Conservation (phyloP, 2,888 invertebrate species). For the Xiphydria camelus region DNA sequence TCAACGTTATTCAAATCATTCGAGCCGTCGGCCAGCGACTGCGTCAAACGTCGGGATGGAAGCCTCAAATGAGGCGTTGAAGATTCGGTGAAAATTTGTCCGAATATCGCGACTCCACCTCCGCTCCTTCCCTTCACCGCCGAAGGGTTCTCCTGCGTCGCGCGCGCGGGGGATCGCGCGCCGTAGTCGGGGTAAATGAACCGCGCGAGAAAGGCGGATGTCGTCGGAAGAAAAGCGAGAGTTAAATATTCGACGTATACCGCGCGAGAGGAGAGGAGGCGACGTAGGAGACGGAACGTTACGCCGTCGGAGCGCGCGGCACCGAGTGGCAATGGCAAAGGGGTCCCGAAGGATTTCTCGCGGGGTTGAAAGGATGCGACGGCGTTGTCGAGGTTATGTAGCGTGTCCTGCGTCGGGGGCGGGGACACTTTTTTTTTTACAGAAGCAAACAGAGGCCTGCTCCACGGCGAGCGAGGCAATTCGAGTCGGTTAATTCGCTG, state of each 20-base stretch:
- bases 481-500: too few relatives aligned
- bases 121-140: constrained; percentile 3
- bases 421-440: too few relatives aligned
- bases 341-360: constrained; percentile 6
- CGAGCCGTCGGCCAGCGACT: constrained; percentile 9
- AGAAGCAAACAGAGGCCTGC: too few relatives aligned
- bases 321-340: too few relatives aligned
- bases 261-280: too few relatives aligned
- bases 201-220: constrained; percentile 25
- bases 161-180: too few relatives aligned
- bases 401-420: constrained; percentile 11
- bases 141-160: too few relatives aligned
- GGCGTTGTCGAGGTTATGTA: constrained; percentile 18
- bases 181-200: constrained; percentile 38
- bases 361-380: constrained; percentile 20
- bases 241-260: constrained; percentile 18
- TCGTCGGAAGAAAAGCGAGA: constrained; percentile 7
- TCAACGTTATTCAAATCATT: constrained; percentile 30
- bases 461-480: too few relatives aligned
- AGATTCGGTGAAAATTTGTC: constrained; percentile 40
- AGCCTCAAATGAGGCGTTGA: constrained; percentile 50
- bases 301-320: too few relatives aligned
- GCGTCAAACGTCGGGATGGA: constrained; percentile 22
- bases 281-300: too few relatives aligned
- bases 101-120: constrained; percentile 6